Percentiles rank a stretch among this genome's conserved stretches.
phyloP scores from a whole-genome alignment of 2,888 invertebrate genomes.

The Clistopyga incitator region DNA sequence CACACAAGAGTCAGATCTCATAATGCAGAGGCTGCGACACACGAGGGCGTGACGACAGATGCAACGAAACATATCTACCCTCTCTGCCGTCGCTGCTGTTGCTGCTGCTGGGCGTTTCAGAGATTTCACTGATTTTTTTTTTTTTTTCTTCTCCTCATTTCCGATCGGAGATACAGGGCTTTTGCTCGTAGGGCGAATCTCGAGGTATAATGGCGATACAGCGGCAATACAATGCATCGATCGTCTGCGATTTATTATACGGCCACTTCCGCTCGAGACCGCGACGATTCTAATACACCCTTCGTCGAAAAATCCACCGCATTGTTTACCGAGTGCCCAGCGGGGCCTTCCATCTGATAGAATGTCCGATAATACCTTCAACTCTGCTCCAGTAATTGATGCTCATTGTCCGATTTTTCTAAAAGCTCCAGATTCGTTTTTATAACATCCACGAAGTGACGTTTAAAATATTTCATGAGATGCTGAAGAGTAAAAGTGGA shows the following conservation, averaged over 20 bases:
- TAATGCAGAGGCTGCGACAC: slow-evolving; percentile 46
- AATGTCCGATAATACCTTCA: slow-evolving; percentile 11
- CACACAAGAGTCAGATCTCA: slow-evolving; percentile 29
- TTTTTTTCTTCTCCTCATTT: slow-evolving; percentile 70
- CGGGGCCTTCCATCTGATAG: slow-evolving; percentile 3
- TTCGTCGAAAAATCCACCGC: slow-evolving; percentile 37
- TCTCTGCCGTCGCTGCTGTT: slow-evolving; percentile 52
- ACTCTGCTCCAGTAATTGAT: slow-evolving; percentile 33
- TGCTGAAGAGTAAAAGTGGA: not conserved
- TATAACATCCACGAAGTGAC: too few species aligned
- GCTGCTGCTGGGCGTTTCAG: slow-evolving; percentile 73
- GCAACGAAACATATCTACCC: slow-evolving; percentile 82
- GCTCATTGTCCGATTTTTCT: not conserved
- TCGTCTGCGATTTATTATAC: slow-evolving; percentile 60
- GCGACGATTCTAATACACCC: slow-evolving; percentile 39
- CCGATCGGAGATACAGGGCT: slow-evolving; percentile 64
- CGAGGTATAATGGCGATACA: slow-evolving; percentile 47
- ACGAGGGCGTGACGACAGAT: slow-evolving; percentile 84
- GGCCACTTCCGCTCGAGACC: slow-evolving; percentile 55
- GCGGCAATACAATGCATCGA: slow-evolving; percentile 44
- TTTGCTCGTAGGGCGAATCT: slow-evolving; percentile 45
- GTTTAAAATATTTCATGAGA: not conserved
- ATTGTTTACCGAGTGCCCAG: slow-evolving; percentile 40
- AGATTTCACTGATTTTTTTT: slow-evolving; percentile 79
- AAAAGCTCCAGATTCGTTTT: not conserved